Conservation (phyloP, 2,113 vertebrate genomes). For the Crotalus tigris region DNA sequence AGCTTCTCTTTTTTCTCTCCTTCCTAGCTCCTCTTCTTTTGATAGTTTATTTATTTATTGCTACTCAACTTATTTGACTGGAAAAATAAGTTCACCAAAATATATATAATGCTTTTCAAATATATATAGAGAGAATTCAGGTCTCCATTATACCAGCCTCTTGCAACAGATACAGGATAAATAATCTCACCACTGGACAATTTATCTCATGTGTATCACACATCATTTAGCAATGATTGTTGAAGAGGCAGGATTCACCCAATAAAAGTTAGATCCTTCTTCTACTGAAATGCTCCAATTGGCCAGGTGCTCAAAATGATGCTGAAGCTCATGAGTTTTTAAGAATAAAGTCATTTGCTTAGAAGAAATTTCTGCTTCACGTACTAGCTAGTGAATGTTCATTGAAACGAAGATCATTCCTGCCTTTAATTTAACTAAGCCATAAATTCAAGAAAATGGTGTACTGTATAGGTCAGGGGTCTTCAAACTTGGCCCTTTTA, state of each 20-base stretch:
- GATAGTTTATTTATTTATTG: background rate
- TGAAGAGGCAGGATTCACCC: background rate
- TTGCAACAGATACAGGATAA: background rate
- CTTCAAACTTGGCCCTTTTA: too few species aligned
- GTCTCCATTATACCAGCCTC: background rate
- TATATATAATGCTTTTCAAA: background rate
- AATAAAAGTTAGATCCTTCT: background rate
- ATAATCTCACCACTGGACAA: background rate
- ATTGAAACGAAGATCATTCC: background rate
- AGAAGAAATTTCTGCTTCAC: background rate
- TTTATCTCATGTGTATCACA: constrained; percentile 3
- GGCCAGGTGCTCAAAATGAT: background rate
- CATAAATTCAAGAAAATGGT: background rate
- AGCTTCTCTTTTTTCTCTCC: background rate
- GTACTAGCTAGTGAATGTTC: background rate
- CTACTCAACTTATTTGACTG: background rate
- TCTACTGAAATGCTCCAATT: background rate
- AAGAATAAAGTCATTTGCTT: background rate
- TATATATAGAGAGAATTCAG: background rate
- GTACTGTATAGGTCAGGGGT: too few species aligned
- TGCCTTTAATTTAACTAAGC: background rate
- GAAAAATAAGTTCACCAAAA: constrained; percentile 15
- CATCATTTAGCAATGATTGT: background rate
- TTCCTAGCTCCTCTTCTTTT: constrained; percentile 7
- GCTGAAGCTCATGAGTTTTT: background rate